These are phyloP conservation scores for Lasioglossum oenotherae DNA, from an alignment of 2,888 invertebrate genomes.

Conservation along the genomic window DNA sequence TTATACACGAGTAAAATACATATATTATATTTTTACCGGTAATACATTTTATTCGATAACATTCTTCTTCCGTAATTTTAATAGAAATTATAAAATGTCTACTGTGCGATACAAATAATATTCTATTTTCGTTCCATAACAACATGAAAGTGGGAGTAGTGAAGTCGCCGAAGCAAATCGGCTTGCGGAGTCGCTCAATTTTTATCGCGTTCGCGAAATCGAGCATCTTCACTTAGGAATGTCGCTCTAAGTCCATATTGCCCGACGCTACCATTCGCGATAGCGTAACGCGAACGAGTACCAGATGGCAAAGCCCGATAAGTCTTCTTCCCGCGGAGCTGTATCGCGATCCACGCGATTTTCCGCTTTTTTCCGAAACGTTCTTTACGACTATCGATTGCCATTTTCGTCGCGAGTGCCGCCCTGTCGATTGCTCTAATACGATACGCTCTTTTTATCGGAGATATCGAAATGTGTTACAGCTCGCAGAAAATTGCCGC, in stretches of 20 bases:
- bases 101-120: not conserved
- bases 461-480: not conserved
- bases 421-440: slow-evolving; percentile 31
- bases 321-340: not conserved
- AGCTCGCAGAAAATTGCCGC: not conserved
- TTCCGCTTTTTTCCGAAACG: slow-evolving; percentile 11
- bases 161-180: not conserved
- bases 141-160: not conserved
- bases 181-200: not conserved
- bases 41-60: no score
- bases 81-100: no score
- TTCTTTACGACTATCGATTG: slow-evolving; percentile 54
- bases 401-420: slow-evolving; percentile 31
- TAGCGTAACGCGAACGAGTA: not conserved
- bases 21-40: no score
- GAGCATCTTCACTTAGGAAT: slow-evolving; percentile 17
- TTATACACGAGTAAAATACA: no score
- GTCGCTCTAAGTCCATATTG: slow-evolving; percentile 1
- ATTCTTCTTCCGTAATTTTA: no score
- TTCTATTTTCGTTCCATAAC: not conserved
- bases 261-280: not conserved
- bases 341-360: slow-evolving; percentile 21
- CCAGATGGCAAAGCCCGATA: slow-evolving; percentile 10
- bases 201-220: slow-evolving; percentile 26
- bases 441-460: slow-evolving; percentile 36